Conservation (phyloP, 2,888 invertebrate genomes). For the Meta bourneti region DNA sequence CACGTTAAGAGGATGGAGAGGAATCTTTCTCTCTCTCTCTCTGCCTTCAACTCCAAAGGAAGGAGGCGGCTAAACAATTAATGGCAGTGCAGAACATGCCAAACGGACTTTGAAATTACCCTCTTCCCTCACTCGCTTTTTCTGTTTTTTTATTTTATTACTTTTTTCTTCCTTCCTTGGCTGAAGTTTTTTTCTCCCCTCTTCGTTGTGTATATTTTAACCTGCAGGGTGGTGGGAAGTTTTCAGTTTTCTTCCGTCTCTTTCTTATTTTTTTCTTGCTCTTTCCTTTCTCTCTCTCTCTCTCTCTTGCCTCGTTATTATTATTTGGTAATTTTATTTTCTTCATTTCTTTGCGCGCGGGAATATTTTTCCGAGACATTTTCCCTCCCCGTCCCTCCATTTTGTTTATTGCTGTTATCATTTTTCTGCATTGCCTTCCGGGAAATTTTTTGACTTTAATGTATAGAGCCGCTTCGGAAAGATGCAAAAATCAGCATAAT, state of each 20-base stretch:
- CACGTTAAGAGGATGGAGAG: conserved; percentile 73
- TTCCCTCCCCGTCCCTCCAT: conserved; percentile 19
- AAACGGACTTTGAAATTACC: conserved; percentile 76
- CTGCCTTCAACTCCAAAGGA: conserved; percentile 33
- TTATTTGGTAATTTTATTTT: conserved; percentile 75
- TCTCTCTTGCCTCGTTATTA: conserved; percentile 51
- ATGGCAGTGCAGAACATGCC: conserved; percentile 71
- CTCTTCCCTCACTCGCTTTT: conserved; percentile 47
- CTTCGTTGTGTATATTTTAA: conserved; percentile 59
- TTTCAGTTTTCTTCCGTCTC: conserved; percentile 15
- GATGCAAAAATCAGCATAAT: conserved; percentile 61
- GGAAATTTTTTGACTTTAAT: conserved; percentile 75
- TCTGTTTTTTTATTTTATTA: conserved; percentile 68
- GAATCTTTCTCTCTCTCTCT: conserved; percentile 61
- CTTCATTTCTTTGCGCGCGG: conserved; percentile 43
- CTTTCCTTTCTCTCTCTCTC: background rate
- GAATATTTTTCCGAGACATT: conserved; percentile 47
- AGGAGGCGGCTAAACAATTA: conserved; percentile 71
- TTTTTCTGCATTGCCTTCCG: conserved; percentile 61
- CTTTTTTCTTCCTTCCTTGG: conserved; percentile 24
- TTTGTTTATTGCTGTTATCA: conserved; percentile 76
- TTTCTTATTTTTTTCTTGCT: conserved; percentile 13
- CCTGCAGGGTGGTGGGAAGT: conserved; percentile 57
- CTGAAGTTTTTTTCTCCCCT: conserved; percentile 10
- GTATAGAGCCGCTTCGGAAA: conserved; percentile 56